Conservation (phyloP, 2,888 invertebrate genomes). For the Synergus umbraculus region DNA sequence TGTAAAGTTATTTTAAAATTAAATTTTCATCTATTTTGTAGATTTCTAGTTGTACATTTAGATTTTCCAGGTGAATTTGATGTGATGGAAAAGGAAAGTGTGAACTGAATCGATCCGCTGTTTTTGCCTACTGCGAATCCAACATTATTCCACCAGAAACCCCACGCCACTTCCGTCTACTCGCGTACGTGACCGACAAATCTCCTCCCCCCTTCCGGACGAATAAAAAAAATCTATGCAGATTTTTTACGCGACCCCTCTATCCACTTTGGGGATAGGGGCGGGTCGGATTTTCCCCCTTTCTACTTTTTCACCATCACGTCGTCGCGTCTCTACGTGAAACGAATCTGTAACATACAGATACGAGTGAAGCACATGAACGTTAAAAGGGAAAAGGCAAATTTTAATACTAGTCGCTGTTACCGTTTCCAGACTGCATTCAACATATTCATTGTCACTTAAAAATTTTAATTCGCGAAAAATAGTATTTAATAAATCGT, state of each 20-base stretch:
- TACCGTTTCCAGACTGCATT: not conserved
- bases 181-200: slow-evolving; percentile 57
- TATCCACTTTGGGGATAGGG: slow-evolving; percentile 43
- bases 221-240: slow-evolving; percentile 68
- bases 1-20: not conserved
- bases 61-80: not conserved
- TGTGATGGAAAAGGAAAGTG: slow-evolving; percentile 21
- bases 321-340: slow-evolving; percentile 71
- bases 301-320: slow-evolving; percentile 69
- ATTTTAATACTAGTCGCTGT: not conserved
- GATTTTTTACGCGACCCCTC: slow-evolving; percentile 69
- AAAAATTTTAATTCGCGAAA: too few species aligned
- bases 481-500: too few species aligned
- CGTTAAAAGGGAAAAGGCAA: slow-evolving; percentile 28
- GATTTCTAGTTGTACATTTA: not conserved
- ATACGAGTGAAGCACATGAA: slow-evolving; percentile 9
- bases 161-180: slow-evolving; percentile 49
- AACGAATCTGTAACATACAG: slow-evolving; percentile 71
- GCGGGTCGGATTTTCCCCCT: slow-evolving; percentile 45
- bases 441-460: too few species aligned
- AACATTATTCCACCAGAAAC: slow-evolving; percentile 43
- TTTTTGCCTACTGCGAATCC: slow-evolving; percentile 32
- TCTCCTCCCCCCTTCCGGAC: slow-evolving; percentile 50
- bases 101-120: slow-evolving; percentile 22
- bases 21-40: not conserved